phyloP scores from a whole-genome alignment of 2,113 vertebrate genomes.

The Alligator sinensis region DNA sequence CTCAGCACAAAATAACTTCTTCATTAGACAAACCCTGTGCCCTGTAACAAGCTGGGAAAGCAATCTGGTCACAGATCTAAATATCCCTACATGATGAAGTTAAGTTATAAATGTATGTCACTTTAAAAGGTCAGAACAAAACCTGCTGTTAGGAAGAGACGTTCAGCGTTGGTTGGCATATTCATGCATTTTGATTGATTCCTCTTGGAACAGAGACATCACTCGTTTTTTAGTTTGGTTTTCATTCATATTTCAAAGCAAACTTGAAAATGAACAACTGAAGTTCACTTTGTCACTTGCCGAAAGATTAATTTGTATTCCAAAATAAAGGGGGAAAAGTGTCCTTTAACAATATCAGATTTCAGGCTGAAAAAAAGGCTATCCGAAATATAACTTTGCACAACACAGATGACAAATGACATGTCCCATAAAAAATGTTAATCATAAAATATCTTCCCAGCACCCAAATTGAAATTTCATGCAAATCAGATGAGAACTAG shows the following conservation, averaged over 20 bases:
- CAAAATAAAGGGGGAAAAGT: constrained; percentile 10
- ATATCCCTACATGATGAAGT: background rate
- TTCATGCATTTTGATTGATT: background rate
- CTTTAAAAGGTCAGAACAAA: background rate
- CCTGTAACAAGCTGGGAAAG: background rate
- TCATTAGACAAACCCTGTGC: background rate
- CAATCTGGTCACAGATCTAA: background rate
- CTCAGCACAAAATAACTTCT: background rate
- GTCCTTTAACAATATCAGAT: constrained; percentile 30
- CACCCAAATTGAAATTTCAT: constrained; percentile 45
- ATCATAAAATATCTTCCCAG: constrained; percentile 38
- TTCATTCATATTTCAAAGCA: constrained; percentile 28
- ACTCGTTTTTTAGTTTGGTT: constrained; percentile 19
- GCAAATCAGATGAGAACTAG: constrained; percentile 26
- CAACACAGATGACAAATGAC: constrained; percentile 51
- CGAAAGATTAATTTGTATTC: constrained; percentile 27
- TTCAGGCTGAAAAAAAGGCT: constrained; percentile 24
- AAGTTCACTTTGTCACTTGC: constrained; percentile 26
- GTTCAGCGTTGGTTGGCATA: background rate
- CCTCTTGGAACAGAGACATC: background rate
- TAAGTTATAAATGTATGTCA: background rate
- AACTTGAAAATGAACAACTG: constrained; percentile 20
- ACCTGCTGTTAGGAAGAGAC: background rate
- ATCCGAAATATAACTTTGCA: background rate
- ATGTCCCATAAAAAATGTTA: constrained; percentile 33